Evolutionary conservation across 2,113 vertebrate species (phyloP).

Genomic region (Etheostoma cragini): DNA sequence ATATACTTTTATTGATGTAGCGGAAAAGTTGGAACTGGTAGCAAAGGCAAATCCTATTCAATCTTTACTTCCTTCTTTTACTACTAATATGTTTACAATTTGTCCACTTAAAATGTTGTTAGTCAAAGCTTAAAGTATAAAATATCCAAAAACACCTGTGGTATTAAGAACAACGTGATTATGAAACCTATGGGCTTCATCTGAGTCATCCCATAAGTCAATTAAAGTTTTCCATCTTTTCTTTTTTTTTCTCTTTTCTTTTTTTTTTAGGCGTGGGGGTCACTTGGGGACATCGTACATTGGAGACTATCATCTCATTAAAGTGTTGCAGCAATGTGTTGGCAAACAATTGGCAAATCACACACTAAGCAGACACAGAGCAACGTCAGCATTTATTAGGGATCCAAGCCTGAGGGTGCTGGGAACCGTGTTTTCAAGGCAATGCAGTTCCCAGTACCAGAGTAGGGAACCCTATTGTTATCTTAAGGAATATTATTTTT

Average conservation of each 20-base stretch:
- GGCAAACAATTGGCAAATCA: not conserved
- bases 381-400: not conserved
- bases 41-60: not conserved
- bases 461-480: too few relatives aligned
- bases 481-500: too few relatives aligned
- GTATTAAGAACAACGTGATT: not conserved
- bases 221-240: not conserved
- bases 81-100: not conserved
- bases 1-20: slow-evolving; percentile 8
- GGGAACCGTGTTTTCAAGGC: too few relatives aligned
- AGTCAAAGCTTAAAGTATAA: not conserved
- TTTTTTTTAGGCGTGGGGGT: too few relatives aligned
- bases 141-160: not conserved
- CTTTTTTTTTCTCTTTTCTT: too few relatives aligned
- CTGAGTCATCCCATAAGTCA: not conserved
- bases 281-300: too few relatives aligned
- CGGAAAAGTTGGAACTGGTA: not conserved
- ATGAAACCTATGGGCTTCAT: not conserved
- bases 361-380: not conserved
- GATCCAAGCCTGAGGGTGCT: too few relatives aligned
- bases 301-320: too few relatives aligned
- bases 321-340: not conserved
- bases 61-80: not conserved
- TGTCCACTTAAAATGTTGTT: not conserved
- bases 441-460: too few relatives aligned